These are phyloP conservation scores for Upupa epops DNA, from an alignment of 2,113 vertebrate species.

Conservation along the genomic window DNA sequence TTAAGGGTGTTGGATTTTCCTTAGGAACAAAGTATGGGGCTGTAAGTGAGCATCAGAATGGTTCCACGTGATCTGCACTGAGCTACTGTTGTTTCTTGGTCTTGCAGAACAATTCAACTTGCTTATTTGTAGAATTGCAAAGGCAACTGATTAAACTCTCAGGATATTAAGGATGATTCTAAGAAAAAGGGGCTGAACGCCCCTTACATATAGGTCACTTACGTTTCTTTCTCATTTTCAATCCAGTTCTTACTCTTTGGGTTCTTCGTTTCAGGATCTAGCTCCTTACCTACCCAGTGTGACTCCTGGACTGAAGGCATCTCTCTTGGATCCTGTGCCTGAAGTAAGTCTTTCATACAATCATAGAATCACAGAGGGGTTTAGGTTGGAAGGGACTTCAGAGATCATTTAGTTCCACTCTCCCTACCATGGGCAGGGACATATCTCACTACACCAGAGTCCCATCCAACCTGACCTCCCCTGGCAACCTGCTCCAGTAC, in stretches of 20 bases:
- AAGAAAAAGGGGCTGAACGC: not conserved
- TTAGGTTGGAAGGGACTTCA: too few relatives aligned
- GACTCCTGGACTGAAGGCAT: conserved; percentile 93
- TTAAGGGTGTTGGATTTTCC: conserved; percentile 3
- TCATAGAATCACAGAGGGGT: too few relatives aligned
- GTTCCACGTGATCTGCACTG: not conserved
- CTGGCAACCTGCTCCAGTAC: too few relatives aligned
- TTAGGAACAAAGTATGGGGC: not conserved
- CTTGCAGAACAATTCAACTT: not conserved
- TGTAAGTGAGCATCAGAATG: not conserved
- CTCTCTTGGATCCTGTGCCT: conserved; percentile 94
- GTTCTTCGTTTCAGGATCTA: conserved; percentile 83
- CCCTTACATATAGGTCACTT: not conserved
- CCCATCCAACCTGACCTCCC: too few relatives aligned
- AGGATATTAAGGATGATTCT: not conserved
- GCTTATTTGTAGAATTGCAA: not conserved
- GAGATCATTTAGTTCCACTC: too few relatives aligned
- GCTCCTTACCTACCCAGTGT: conserved; percentile 97
- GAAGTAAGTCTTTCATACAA: conserved; percentile 79
- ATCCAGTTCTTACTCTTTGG: not conserved
- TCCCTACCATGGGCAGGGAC: too few relatives aligned
- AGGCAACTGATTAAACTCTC: not conserved
- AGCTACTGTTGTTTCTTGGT: not conserved
- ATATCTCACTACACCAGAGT: too few relatives aligned
- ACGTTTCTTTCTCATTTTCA: not conserved